Base-by-base conservation (phyloP, 2,113 vertebrate species). In the Scatophagus argus region DNA sequence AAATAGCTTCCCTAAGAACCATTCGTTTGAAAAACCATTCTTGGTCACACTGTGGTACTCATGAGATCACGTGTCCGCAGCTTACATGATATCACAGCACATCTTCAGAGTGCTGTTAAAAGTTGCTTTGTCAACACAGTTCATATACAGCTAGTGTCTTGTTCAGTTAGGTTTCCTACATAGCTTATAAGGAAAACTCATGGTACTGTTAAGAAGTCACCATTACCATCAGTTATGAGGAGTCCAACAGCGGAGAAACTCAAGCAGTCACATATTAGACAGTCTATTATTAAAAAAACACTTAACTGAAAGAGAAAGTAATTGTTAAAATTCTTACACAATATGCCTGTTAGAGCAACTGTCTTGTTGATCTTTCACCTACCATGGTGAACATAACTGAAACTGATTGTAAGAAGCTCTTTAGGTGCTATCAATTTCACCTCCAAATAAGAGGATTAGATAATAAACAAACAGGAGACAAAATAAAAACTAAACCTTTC, bases 21-120 rank as follows among this genome's bases (percentile, higher is more conserved):
- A 41, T 29, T 73, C 41, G 31, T 4, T 32, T 4, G 3, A 56
- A 34, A 56, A 6, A 39, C 21, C 10, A 13, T 34, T 70, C 19
- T 39, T 21, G 27, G 47, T 90, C 83, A 87, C 36, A n/a, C 60
- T 80, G 61, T 58, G 75, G 31, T 36, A 65, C 82, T 76, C 74
- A 69, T 31, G 64, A 82, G 56, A 38, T 8, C 63, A 3, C 0
- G 21, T 60, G 36, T 38, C 38, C 11, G 7, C 44, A 47, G 56
- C 63, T 43, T 19, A 7, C 49, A 58, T 66, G 64, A 21, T 51
- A 71, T 56, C 41, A 46, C 43, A 73, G 39, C 49, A 51, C 14
- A 36, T 54, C 59, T 66, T 43, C 59, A 32, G 60, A 56, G 36
- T 8, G 49, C 13, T 21, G 55, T 39, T 1, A 19, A 62, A 31